phyloP scores from a whole-genome alignment of 2,113 vertebrate species.

The Salvator merianae region DNA sequence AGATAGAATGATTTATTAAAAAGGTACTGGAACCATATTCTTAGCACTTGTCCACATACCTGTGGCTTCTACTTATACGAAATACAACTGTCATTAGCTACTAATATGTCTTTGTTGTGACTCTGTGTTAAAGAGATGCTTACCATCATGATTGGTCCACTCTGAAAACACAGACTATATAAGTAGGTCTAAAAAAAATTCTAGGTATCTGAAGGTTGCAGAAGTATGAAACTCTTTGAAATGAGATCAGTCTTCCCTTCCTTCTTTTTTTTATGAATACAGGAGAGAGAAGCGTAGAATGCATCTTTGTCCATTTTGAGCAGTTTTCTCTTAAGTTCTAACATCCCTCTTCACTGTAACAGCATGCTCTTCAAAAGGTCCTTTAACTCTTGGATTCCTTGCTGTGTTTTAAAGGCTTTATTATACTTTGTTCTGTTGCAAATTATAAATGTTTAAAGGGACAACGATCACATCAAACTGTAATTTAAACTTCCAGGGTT shows the following conservation, averaged over 20 bases:
- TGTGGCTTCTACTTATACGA: background rate
- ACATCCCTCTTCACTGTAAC: no score
- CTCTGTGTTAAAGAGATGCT: background rate
- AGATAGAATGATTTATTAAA: background rate
- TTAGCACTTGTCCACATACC: background rate
- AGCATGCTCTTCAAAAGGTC: background rate
- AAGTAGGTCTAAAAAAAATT: background rate
- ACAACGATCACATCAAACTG: background rate
- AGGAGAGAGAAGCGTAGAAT: background rate
- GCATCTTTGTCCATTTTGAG: background rate
- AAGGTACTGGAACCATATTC: background rate
- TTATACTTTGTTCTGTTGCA: background rate
- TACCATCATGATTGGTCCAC: background rate
- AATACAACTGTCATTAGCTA: background rate
- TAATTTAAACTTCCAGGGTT: background rate
- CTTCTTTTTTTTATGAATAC: background rate
- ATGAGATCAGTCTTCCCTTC: background rate
- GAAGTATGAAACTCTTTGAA: background rate
- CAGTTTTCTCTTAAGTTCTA: background rate
- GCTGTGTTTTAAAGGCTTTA: background rate
- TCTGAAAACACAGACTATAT: background rate
- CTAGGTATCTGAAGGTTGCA: background rate
- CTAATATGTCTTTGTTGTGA: background rate
- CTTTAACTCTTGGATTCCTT: background rate
- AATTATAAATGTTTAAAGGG: background rate